Evolutionary conservation across 1,140 invertebrate species (phyloP).

Genomic region (Lasaia peninsularis): DNA sequence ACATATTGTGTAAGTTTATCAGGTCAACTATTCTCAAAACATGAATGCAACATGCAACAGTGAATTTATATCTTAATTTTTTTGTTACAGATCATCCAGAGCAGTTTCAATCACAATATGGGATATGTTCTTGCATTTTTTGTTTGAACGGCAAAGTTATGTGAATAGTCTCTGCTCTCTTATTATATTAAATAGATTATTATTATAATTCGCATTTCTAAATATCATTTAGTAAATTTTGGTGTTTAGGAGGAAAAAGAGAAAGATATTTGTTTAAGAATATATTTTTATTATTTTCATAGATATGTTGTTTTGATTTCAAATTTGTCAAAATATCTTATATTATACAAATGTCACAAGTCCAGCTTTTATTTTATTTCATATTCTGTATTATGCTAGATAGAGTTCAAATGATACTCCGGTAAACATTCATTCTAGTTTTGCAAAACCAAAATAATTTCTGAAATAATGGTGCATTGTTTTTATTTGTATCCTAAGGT

Average conservation of each 20-base stretch:
- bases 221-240: neutral
- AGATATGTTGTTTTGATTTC: constrained; percentile 14
- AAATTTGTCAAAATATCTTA: constrained; percentile 9
- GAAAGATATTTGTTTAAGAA: constrained; percentile 13
- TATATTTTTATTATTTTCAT: constrained; percentile 24
- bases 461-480: too few species aligned
- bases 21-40: too few species aligned
- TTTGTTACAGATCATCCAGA: neutral
- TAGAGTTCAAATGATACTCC: neutral
- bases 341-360: constrained; percentile 25
- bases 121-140: neutral
- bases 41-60: too few species aligned
- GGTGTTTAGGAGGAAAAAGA: neutral
- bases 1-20: too few species aligned
- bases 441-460: too few species aligned
- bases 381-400: neutral
- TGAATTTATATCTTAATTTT: neutral
- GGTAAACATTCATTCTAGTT: too few species aligned
- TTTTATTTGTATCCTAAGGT: too few species aligned
- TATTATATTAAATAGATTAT: neutral
- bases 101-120: neutral
- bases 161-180: neutral
- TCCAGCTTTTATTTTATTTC: constrained; percentile 35
- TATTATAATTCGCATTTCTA: neutral
- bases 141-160: neutral